Conservation (phyloP, 2,888 invertebrate species). For the Cephus rjabovi region DNA sequence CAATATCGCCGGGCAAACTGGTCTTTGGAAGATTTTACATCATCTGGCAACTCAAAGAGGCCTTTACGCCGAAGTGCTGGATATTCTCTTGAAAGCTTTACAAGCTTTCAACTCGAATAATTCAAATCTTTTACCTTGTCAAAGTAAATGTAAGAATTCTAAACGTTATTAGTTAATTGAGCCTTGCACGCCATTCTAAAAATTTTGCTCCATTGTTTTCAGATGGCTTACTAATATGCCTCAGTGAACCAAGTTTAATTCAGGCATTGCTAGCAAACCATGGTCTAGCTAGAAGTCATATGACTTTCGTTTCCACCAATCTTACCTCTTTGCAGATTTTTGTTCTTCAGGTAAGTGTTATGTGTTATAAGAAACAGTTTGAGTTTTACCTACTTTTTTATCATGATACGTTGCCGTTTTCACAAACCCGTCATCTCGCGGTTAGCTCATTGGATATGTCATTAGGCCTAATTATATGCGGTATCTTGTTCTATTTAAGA, state of each 20-base stretch:
- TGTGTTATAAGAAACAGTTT: not conserved
- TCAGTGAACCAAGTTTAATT: constrained; percentile 64
- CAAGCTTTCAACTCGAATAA: constrained; percentile 40
- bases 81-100: constrained; percentile 69
- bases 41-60: constrained; percentile 70
- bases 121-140: constrained; percentile 41
- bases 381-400: not conserved
- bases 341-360: constrained; percentile 69
- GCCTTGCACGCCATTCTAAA: not conserved
- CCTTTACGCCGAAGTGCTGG: constrained; percentile 70
- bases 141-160: constrained; percentile 31
- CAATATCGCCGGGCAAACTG: constrained; percentile 74
- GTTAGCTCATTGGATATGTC: not conserved
- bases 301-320: constrained; percentile 69
- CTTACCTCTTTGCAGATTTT: constrained; percentile 69
- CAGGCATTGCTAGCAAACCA: constrained; percentile 68
- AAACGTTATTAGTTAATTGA: not conserved
- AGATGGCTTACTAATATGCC: constrained; percentile 69
- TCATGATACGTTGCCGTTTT: not conserved
- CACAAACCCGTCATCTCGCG: not conserved
- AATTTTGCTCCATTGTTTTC: constrained; percentile 15
- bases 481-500: not conserved
- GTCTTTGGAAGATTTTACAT: constrained; percentile 72
- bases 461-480: not conserved
- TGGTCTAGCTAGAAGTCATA: constrained; percentile 63